Percentiles rank a stretch among this genome's conserved stretches.
Conservation (phyloP, 2,797 vertebrate genomes). For the Pteronotus mesoamericanus region DNA sequence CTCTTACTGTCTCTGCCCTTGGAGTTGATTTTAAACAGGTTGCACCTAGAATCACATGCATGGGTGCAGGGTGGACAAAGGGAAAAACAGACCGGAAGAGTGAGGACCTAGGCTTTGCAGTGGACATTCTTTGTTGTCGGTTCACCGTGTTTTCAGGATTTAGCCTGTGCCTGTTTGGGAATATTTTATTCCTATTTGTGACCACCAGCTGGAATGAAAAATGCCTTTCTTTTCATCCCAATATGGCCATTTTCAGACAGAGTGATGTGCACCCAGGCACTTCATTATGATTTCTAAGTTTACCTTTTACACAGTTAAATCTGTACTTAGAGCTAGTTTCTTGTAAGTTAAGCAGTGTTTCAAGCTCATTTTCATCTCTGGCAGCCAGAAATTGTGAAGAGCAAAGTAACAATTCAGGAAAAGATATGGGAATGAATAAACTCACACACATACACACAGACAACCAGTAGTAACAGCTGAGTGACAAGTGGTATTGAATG, state of each 20-base stretch:
- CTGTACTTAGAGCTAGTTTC: neutral
- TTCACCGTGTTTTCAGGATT: neutral
- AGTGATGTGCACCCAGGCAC: neutral
- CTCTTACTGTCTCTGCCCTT: neutral
- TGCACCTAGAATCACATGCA: conserved; percentile 13
- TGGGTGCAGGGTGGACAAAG: neutral
- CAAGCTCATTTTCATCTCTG: neutral
- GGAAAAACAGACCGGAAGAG: rapidly evolving
- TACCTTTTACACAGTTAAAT: neutral
- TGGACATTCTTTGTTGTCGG: neutral
- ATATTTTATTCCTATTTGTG: neutral
- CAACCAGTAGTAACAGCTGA: neutral
- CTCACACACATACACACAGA: neutral
- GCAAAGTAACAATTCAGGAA: neutral
- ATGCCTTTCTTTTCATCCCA: neutral
- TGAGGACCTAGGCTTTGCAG: neutral
- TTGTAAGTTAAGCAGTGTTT: neutral
- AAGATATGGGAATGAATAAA: neutral
- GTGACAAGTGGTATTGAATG: neutral
- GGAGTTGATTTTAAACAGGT: conserved; percentile 5
- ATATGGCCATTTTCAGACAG: neutral
- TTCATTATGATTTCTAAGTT: neutral
- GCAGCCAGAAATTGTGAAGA: neutral
- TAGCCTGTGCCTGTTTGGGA: neutral
- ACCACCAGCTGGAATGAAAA: neutral